phyloP scores from a whole-genome alignment of 37 sponge, comb jelly and placozoan genomes.

The Mnemiopsis leidyi region DNA sequence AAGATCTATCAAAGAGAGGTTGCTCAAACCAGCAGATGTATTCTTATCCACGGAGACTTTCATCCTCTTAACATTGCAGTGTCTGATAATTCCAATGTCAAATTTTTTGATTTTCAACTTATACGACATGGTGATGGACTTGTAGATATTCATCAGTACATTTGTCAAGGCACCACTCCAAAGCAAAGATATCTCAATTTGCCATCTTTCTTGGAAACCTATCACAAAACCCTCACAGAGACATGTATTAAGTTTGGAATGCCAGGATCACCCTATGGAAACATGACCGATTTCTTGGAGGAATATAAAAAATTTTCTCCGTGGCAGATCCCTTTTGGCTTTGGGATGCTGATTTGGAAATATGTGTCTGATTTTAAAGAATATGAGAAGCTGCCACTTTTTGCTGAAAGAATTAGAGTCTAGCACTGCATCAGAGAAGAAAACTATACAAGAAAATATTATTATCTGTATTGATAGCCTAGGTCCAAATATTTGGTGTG shows the following conservation, averaged over 20 bases:
- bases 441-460: neutral
- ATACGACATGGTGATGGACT: neutral
- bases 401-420: neutral
- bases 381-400: neutral
- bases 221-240: neutral
- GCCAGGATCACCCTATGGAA: neutral
- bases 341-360: neutral
- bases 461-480: neutral
- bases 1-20: neutral
- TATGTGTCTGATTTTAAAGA: neutral
- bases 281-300: neutral
- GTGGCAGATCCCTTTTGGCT: neutral
- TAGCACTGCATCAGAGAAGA: neutral
- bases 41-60: neutral
- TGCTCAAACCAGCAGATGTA: neutral
- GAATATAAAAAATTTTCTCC: neutral
- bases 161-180: neutral
- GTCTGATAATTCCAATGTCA: neutral
- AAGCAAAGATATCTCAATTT: neutral
- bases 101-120: neutral
- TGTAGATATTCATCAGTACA: neutral
- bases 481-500: neutral
- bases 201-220: neutral
- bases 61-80: neutral
- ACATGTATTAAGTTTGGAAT: neutral